Evolutionary conservation across 1,140 invertebrate species (phyloP), one percentile per base, ranked within the genome.

Genomic region (Drosophila saltans): DNA sequence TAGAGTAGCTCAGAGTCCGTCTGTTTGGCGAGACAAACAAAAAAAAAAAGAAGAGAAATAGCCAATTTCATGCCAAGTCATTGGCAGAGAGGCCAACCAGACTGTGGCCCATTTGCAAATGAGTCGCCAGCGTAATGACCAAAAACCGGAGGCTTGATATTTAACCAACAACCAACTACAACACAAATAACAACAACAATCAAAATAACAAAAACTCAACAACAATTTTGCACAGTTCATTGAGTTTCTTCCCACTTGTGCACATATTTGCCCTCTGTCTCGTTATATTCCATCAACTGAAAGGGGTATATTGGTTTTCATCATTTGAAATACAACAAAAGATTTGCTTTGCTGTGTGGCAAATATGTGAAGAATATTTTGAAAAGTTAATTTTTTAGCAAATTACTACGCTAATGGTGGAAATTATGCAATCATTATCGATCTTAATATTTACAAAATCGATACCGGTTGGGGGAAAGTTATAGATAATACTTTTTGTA

Each of bases 51-150:
- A 60, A 59, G 81, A 71, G 81, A 72, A 78, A 73, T 72, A 85
- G 73, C 70, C 72, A 83, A 80, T 83, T 83, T 80, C 72, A 73
- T 72, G 85, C 85, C 77, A 69, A 84, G 67, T 89, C 84, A 89
- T 78, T 73, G 69, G 65, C 73, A 71, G 55, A 71, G 66, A 71
- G 66, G 41, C 59, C 63, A 64, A 28, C 40, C 52, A 62, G 59
- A 67, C 52, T 76, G 58, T 81, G 64, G 79, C 66, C 81, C 82
- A 85, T 85, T 85, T 85, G 81, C 79, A 85, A 85, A 85, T 85
- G 82, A 86, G 75, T 75, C 69, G 75, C 66, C 82, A 73, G 66
- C 67, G 67, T 77, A 80, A 88, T 83, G 72, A 81, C 80, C 69
- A 72, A 70, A 39, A 59, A 52, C 45, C 45, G 45, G 72, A 61